A percentile compares a stretch with the other conserved stretches of the same genome.
Conservation (phyloP, 37 sponge, comb jelly and placozoan genomes). For the Cliona cf. orientalis region DNA sequence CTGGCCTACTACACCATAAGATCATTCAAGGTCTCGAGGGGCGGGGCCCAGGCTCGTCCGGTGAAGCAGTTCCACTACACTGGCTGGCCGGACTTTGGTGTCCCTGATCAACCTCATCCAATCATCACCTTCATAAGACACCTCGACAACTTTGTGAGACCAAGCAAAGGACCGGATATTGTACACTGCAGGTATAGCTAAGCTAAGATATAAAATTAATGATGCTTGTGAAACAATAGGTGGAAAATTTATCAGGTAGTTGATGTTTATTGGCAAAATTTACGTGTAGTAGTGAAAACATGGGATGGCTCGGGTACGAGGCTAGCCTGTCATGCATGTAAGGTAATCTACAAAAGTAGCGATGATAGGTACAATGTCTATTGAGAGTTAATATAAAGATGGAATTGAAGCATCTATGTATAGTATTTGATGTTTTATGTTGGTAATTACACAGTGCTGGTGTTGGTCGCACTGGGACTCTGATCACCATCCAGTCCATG, state of each 20-base stretch:
- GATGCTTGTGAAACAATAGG: too few relatives aligned
- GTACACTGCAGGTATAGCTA: conserved; percentile 92
- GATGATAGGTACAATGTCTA: too few relatives aligned
- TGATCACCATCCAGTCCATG: conserved; percentile 68
- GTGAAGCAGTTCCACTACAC: conserved; percentile 90
- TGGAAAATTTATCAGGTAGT: too few relatives aligned
- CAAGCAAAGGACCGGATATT: conserved; percentile 57
- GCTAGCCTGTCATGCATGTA: too few relatives aligned
- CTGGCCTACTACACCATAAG: conserved; percentile 86
- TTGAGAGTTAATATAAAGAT: too few relatives aligned
- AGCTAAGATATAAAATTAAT: too few relatives aligned
- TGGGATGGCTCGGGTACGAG: too few relatives aligned
- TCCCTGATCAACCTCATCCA: conserved; percentile 72
- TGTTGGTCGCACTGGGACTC: conserved; percentile 84
- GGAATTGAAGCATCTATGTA: too few relatives aligned
- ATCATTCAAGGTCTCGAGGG: conserved; percentile 56
- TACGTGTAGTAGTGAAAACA: too few relatives aligned
- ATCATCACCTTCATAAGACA: conserved; percentile 63
- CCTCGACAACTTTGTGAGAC: conserved; percentile 40
- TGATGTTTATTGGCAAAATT: too few relatives aligned
- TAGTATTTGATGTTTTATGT: too few relatives aligned
- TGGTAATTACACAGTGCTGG: conserved; percentile 82
- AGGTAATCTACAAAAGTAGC: too few relatives aligned
- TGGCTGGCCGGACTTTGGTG: conserved; percentile 89
- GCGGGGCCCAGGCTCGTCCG: conserved; percentile 27